Evolutionary conservation across 2,888 invertebrate genomes (phyloP).

Genomic region (Agrypnus murinus): DNA sequence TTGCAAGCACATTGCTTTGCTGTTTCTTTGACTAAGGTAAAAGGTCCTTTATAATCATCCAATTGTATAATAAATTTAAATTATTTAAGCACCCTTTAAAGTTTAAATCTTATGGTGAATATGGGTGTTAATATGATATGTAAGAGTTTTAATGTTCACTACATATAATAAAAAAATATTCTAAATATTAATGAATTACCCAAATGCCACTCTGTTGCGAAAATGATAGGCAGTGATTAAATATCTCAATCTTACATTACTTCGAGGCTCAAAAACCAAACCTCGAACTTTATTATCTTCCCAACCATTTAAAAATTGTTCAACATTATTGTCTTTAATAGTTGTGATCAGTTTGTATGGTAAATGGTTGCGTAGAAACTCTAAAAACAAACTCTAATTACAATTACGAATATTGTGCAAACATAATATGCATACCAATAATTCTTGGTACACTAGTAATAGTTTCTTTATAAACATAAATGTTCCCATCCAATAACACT

Average conservation of each 20-base stretch:
- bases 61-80: no score
- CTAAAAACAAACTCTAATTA: constrained; percentile 70
- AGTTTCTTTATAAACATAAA: constrained; percentile 89
- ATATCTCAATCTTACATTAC: constrained; percentile 87
- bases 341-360: constrained; percentile 85
- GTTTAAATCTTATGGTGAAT: no score
- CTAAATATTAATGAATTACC: no score
- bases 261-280: constrained; percentile 88
- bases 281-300: constrained; percentile 94
- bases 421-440: constrained; percentile 74
- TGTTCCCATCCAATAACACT: constrained; percentile 87
- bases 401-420: neutral
- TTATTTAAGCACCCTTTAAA: no score
- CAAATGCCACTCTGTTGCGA: constrained; percentile 89
- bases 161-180: neutral
- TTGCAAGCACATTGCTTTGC: no score
- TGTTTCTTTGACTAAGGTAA: no score
- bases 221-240: constrained; percentile 91
- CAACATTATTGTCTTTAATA: constrained; percentile 83
- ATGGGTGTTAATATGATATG: no score
- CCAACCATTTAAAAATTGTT: constrained; percentile 90
- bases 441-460: constrained; percentile 86
- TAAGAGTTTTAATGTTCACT: neutral
- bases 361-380: constrained; percentile 91
- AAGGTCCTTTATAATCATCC: no score